Base-by-base conservation (phyloP, 2,113 vertebrate genomes). In the Gorsachius goisagi region DNA sequence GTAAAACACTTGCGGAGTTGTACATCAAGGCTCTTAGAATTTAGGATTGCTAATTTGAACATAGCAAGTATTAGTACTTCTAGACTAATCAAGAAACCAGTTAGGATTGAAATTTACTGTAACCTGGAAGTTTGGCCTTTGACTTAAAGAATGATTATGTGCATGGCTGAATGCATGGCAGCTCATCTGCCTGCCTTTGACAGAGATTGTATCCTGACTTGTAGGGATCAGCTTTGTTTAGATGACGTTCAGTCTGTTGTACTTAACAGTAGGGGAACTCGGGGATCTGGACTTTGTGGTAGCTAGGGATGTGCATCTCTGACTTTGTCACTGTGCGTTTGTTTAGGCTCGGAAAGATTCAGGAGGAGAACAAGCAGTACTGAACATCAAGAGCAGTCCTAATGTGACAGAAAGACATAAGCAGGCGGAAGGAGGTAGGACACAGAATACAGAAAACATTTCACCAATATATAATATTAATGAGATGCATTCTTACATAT, bases 261-360 rank as follows among this genome's bases (percentile, higher is more conserved):
- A 28, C 20, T 45, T 50, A 67, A 39, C 6, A 33, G 32, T 11
- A n/a, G 35, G 47, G 33, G 27, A 45, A 28, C 27, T 27, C 0
- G 0, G 27, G 9, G 27, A 13, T 39, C 49, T 37, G 32, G 27
- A 13, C 64, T 81, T 52, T 15, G 13, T 4, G 17, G 44, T 60
- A 35, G 37, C 21, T 77, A 3, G 7, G 69, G 74, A 52, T 8
- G 5, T 60, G 20, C 17, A 50, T 82, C 85, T 73, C 82, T 97
- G 73, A 97, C 80, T 55, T n/a, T 63, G 67, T 81, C n/a, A 17
- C 33, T 78, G 68, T 96, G 47, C 90, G 66, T 96, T 97, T 93
- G 8, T 89, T 95, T 96, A 99, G 99, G 96, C 96, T 96, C 98
- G 97, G 44, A 99, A 98, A 95, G 97, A 97, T 76, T 90, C 97